These are phyloP conservation scores for Hyposoter dolosus DNA, from an alignment of 2,888 invertebrate species.

Conservation along the genomic window DNA sequence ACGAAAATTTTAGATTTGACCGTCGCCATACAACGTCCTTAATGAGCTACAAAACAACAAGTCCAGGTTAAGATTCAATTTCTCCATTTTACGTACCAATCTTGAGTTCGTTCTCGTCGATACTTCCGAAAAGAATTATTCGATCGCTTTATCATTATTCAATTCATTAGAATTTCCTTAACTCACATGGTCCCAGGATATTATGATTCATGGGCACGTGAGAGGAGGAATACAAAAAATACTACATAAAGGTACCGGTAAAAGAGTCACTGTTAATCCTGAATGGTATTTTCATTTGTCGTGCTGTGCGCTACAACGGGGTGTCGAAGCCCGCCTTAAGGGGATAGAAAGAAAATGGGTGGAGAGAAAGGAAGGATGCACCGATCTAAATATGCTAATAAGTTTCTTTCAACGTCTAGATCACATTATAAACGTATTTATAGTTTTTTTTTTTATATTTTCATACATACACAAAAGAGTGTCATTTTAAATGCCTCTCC, in stretches of 20 bases:
- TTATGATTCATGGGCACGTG: conserved; percentile 41
- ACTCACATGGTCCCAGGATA: background rate
- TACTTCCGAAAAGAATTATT: too few relatives aligned
- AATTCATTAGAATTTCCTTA: too few relatives aligned
- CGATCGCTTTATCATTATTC: too few relatives aligned
- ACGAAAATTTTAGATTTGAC: too few relatives aligned
- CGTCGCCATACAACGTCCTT: too few relatives aligned
- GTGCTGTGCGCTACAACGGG: conserved; percentile 44
- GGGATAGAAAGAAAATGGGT: conserved; percentile 31
- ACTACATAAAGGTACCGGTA: background rate
- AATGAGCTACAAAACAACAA: too few relatives aligned
- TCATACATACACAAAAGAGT: conserved; percentile 12
- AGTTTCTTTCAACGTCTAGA: conserved; percentile 52
- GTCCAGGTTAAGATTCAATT: too few relatives aligned
- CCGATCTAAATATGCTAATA: conserved; percentile 63
- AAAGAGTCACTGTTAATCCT: conserved; percentile 52
- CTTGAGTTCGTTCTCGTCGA: too few relatives aligned
- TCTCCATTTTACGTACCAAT: too few relatives aligned
- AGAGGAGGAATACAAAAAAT: conserved; percentile 2
- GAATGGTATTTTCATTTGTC: conserved; percentile 54
- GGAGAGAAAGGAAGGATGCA: conserved; percentile 32
- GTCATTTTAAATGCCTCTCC: conserved; percentile 55
- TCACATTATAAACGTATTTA: conserved; percentile 33
- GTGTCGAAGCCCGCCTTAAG: conserved; percentile 51
- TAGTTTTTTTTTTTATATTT: background rate